Evolutionary conservation across 2,888 invertebrate species (phyloP).

Genomic region (Philonicus albiceps): DNA sequence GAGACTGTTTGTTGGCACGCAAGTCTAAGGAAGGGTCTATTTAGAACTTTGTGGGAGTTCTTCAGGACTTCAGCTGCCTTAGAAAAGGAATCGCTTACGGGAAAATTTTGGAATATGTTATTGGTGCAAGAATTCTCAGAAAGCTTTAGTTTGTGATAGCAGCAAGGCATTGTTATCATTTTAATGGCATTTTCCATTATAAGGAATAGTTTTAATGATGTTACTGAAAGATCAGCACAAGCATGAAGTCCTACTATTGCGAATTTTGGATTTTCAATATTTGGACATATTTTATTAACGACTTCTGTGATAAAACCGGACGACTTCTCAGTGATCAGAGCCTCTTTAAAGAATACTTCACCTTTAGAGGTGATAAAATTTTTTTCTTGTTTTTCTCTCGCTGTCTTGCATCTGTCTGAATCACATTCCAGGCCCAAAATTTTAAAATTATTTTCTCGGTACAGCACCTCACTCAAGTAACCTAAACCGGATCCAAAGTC

Average conservation of each 20-base stretch:
- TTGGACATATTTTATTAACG: conserved; percentile 58
- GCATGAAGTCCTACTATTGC: conserved; percentile 75
- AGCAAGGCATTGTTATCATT: conserved; percentile 78
- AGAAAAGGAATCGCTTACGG: conserved; percentile 67
- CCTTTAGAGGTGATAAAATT: conserved; percentile 66
- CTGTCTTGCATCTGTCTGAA: conserved; percentile 66
- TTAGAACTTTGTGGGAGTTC: conserved; percentile 61
- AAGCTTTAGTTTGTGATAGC: conserved; percentile 75
- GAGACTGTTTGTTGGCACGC: conserved; percentile 74
- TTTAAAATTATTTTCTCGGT: conserved; percentile 65
- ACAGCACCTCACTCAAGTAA: conserved; percentile 74
- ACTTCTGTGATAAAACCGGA: conserved; percentile 61
- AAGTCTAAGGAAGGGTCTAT: conserved; percentile 75
- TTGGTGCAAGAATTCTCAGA: background rate
- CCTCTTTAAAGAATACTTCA: conserved; percentile 68
- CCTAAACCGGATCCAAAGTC: conserved; percentile 82
- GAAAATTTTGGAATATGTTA: conserved; percentile 71
- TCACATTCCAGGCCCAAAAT: conserved; percentile 76
- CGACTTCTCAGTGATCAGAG: conserved; percentile 68
- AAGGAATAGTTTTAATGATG: conserved; percentile 72
- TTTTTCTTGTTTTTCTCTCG: conserved; percentile 68
- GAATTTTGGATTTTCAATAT: conserved; percentile 51
- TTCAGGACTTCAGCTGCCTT: background rate
- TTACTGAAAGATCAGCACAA: conserved; percentile 78
- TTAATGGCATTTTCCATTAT: conserved; percentile 67